Evolutionary conservation across 1,140 invertebrate genomes (phyloP).

Genomic region (Nomia melanderi): DNA sequence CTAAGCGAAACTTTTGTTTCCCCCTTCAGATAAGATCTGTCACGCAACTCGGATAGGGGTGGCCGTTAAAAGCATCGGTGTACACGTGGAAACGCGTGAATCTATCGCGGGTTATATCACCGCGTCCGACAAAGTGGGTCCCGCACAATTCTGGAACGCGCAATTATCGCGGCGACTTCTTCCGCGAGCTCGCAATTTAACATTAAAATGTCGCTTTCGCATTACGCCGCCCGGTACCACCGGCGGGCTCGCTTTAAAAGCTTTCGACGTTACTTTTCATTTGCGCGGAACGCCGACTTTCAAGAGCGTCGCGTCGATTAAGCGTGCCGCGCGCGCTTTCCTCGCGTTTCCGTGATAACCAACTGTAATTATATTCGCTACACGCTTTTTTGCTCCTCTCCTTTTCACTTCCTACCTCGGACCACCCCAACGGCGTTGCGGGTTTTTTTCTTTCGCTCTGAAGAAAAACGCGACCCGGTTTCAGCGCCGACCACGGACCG

Average conservation of each 20-base stretch:
- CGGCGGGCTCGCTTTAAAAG: constrained; percentile 33
- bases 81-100: background rate
- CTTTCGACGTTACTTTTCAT: constrained; percentile 45
- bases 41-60: too few relatives aligned
- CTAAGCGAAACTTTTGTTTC: too few relatives aligned
- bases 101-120: constrained; percentile 23
- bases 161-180: constrained; percentile 37
- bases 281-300: constrained; percentile 9
- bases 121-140: constrained; percentile 1
- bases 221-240: background rate
- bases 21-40: too few relatives aligned
- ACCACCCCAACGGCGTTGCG: background rate
- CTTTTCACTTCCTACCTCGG: background rate
- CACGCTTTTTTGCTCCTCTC: background rate
- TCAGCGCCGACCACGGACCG: too few relatives aligned
- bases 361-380: constrained; percentile 17
- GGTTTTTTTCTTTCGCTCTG: background rate
- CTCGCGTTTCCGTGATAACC: background rate
- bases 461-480: background rate
- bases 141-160: constrained; percentile 16
- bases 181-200: constrained; percentile 23
- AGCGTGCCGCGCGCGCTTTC: constrained; percentile 8
- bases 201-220: constrained; percentile 31
- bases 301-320: constrained; percentile 26
- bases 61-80: background rate